These are phyloP conservation scores for Tamias sibiricus DNA, from an alignment of 2,113 vertebrate species.

Conservation along the genomic window DNA sequence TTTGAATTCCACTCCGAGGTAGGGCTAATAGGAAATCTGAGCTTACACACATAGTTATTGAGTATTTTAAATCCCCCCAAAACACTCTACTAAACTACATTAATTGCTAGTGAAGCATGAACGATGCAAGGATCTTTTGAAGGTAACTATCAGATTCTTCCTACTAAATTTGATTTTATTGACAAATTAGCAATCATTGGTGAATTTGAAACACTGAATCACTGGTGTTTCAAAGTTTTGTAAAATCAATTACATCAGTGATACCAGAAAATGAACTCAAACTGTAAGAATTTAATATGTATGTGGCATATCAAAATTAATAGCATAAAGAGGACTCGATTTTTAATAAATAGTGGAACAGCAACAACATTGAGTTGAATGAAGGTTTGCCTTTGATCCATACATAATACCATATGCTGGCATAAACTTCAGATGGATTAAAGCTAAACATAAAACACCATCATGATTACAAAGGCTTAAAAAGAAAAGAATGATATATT, in stretches of 20 bases:
- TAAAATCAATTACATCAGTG: not conserved
- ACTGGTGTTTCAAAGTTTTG: not conserved
- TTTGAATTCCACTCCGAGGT: not conserved
- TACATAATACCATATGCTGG: not conserved
- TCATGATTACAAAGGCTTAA: slow-evolving; percentile 42
- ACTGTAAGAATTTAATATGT: slow-evolving; percentile 22
- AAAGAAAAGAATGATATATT: slow-evolving; percentile 53
- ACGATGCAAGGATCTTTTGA: not conserved
- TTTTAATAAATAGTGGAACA: slow-evolving; percentile 29
- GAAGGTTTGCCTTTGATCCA: slow-evolving; percentile 54
- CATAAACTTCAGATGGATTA: slow-evolving; percentile 17
- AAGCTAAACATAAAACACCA: slow-evolving; percentile 42
- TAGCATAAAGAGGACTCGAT: not conserved
- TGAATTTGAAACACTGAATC: no score
- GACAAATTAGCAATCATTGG: slow-evolving; percentile 30
- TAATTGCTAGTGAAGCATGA: not conserved
- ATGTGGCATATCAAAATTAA: slow-evolving; percentile 32
- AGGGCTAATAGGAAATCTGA: not conserved
- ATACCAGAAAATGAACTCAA: slow-evolving; percentile 42
- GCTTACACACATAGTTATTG: not conserved
- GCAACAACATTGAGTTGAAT: not conserved
- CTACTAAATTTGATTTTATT: not conserved
- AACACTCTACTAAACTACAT: not conserved
- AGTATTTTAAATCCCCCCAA: no score
- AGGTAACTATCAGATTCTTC: slow-evolving; percentile 19